Evolutionary conservation across 2,113 vertebrate genomes (phyloP), one percentile per base, ranked within the genome.

Genomic region (Cyprinodon brontotheroides): DNA sequence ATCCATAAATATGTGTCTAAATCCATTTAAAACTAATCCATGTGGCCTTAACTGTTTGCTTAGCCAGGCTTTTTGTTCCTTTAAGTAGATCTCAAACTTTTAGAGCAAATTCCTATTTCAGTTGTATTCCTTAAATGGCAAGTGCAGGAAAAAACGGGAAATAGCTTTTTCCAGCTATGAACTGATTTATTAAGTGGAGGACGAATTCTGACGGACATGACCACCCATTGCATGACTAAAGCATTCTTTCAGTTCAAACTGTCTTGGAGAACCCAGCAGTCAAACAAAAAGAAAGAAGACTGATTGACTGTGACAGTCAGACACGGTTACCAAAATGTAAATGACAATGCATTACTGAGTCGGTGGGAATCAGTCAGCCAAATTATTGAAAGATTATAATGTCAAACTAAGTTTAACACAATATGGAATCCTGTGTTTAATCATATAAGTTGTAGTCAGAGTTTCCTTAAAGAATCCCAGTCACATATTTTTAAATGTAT

Each of bases 1-100:
- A 91, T 92, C 80, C 88, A 92, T 92, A 91, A 92, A 91, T 87
- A 92, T 90, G 68, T 67, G 81, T 68, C 70, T 74, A 71, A 80
- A 79, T 60, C 81, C 50, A 85, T 88, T 89, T 79, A 79, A 85
- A 68, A 40, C 70, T 85, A 90, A 91, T 91, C 86, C 83, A 75
- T 61, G 7, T 83, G 82, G 84, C 87, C 79, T 92, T 90, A 78
- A 80, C 78, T 62, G 73, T 80, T 87, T 83, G 67, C 74, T 68
- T 62, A 66, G 45, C 79, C 65, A 37, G 59, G 48, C 81, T 76
- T 83, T 74, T 59, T n/a, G 13, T 29, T 57, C 9, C 14, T 69
- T 67, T 78, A 78, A 65, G 75, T 62, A 75, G 47, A 72, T 78
- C 67, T 39, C 39, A 53, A 82, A 81, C 68, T 78, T 83, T 40